Conservation (phyloP, 2,888 invertebrate species). For the Apocheima hispidaria region DNA sequence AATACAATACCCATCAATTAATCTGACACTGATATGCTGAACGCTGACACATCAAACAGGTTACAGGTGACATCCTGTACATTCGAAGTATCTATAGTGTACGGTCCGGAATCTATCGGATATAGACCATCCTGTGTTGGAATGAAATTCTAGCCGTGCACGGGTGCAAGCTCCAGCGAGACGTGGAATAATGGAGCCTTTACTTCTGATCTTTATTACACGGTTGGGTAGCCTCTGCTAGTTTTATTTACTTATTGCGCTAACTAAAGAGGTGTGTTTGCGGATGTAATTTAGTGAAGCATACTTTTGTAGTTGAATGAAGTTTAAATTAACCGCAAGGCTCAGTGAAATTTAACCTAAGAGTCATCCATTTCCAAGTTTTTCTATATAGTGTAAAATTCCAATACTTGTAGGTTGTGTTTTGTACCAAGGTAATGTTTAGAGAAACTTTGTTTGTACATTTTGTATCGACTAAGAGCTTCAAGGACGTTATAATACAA, state of each 20-base stretch:
- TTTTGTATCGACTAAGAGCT: no score
- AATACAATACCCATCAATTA: no score
- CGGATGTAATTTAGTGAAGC: background rate
- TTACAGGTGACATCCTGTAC: background rate
- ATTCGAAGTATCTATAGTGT: background rate
- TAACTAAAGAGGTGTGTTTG: background rate
- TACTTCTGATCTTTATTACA: slow-evolving; percentile 16
- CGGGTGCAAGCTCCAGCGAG: slow-evolving; percentile 12
- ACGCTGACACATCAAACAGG: no score
- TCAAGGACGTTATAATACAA: no score
- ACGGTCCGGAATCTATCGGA: background rate
- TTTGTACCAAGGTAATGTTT: no score
- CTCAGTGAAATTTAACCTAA: background rate
- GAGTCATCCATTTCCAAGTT: no score
- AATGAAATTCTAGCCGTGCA: slow-evolving; percentile 16
- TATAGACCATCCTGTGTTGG: slow-evolving; percentile 5
- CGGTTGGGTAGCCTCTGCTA: background rate
- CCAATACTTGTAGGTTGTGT: no score
- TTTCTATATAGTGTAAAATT: no score
- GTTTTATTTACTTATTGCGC: slow-evolving; percentile 1
- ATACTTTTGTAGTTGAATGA: background rate
- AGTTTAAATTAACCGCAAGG: background rate
- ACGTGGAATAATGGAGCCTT: slow-evolving; percentile 8
- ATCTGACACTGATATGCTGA: no score
- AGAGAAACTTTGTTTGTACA: no score